These are phyloP conservation scores for Calvadosia cruxmelitensis DNA, from an alignment of 30 jellyfish, hydroid and myxozoan genomes.

Conservation along the genomic window DNA sequence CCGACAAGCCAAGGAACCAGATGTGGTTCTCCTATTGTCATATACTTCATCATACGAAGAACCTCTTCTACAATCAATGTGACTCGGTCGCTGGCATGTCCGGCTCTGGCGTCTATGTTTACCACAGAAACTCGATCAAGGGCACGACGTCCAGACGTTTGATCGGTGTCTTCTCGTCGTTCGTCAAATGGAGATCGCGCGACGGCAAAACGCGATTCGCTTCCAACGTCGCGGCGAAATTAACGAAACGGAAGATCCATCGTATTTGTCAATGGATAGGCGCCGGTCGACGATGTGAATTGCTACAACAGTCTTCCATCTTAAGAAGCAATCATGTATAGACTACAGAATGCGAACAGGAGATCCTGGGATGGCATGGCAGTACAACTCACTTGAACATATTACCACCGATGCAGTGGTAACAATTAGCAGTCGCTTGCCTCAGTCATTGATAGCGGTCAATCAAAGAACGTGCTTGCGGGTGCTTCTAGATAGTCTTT, in stretches of 20 bases:
- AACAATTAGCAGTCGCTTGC: too few species aligned
- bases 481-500: too few species aligned
- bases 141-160: slow-evolving; percentile 13
- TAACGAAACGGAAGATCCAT: slow-evolving; percentile 56
- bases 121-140: slow-evolving; percentile 20
- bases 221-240: slow-evolving; percentile 66
- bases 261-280: slow-evolving; percentile 82
- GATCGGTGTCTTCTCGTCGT: slow-evolving; percentile 70
- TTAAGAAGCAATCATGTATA: neutral
- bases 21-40: slow-evolving; percentile 75
- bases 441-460: too few species aligned
- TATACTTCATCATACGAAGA: slow-evolving; percentile 31
- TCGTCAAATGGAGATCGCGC: slow-evolving; percentile 18
- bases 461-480: too few species aligned
- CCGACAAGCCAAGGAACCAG: slow-evolving; percentile 64
- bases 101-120: slow-evolving; percentile 93
- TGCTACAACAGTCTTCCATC: neutral
- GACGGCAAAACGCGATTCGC: slow-evolving; percentile 24
- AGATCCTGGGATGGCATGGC: too few species aligned
- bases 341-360: too few species aligned
- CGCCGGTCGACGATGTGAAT: slow-evolving; percentile 43
- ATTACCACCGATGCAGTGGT: too few species aligned
- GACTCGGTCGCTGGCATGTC: slow-evolving; percentile 93
- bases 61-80: slow-evolving; percentile 44
- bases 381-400: too few species aligned